These are phyloP conservation scores for Parus major DNA, from an alignment of 2,113 vertebrate species.

Conservation along the genomic window DNA sequence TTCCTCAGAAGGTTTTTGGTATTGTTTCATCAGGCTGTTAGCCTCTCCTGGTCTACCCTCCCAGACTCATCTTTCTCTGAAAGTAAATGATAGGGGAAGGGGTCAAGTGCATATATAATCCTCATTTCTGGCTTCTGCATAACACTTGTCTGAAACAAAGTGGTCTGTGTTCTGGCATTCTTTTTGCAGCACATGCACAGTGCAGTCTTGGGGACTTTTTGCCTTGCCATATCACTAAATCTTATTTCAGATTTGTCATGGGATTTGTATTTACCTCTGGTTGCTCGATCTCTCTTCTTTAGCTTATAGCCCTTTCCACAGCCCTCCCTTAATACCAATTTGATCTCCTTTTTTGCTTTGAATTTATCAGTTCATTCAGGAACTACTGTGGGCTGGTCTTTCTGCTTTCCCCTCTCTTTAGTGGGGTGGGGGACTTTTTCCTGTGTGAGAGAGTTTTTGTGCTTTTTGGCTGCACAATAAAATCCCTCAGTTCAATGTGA, in stretches of 20 bases:
- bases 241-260: background rate
- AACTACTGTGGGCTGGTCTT: background rate
- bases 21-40: background rate
- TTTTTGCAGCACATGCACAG: background rate
- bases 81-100: background rate
- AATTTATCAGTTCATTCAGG: constrained; percentile 11
- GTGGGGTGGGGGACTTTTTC: background rate
- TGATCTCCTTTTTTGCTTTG: constrained; percentile 28
- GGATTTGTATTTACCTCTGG: background rate
- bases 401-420: background rate
- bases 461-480: constrained; percentile 23
- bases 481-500: constrained; percentile 29
- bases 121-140: background rate
- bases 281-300: background rate
- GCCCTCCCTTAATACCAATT: background rate
- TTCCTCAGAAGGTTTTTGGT: background rate
- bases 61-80: background rate
- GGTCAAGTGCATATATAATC: rapidly evolving
- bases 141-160: background rate
- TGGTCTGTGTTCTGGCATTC: background rate
- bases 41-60: background rate
- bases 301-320: background rate
- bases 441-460: background rate
- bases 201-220: background rate
- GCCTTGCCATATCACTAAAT: background rate